These are phyloP conservation scores for Montipora efflorescens DNA, from an alignment of 64 coral and sea anemone genomes.

Conservation along the genomic window DNA sequence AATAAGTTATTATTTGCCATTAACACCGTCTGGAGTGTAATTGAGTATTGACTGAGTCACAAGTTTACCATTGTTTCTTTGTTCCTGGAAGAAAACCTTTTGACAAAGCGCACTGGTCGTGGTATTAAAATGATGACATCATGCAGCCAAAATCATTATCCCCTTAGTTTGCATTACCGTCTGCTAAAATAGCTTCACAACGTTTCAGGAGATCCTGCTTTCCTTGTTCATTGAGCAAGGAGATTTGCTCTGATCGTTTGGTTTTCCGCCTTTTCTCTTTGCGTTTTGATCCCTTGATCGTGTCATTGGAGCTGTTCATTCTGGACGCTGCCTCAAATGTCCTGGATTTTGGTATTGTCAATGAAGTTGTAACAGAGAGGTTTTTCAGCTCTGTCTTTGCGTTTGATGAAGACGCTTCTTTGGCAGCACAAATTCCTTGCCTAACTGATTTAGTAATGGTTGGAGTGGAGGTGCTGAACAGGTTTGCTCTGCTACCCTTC, in stretches of 20 bases:
- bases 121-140: too few relatives aligned
- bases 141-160: not conserved
- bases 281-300: not conserved
- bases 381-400: not conserved
- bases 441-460: not conserved
- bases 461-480: not conserved
- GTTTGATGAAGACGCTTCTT: not conserved
- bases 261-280: constrained; percentile 7
- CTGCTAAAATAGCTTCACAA: not conserved
- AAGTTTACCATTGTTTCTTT: too few relatives aligned
- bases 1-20: too few relatives aligned
- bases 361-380: not conserved
- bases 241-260: not conserved
- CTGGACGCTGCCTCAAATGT: too few relatives aligned
- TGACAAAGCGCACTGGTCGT: too few relatives aligned
- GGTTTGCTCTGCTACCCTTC: not conserved
- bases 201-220: constrained; percentile 2
- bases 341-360: not conserved
- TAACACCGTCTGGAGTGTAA: too few relatives aligned
- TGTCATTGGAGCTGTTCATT: too few relatives aligned
- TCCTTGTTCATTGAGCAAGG: constrained; percentile 3
- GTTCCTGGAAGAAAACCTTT: too few relatives aligned
- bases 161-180: not conserved
- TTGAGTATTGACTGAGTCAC: too few relatives aligned
- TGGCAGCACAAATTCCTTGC: constrained; percentile 22